Conservation (phyloP, 64 coral and sea anemone species). For the Acropora tenuis region DNA sequence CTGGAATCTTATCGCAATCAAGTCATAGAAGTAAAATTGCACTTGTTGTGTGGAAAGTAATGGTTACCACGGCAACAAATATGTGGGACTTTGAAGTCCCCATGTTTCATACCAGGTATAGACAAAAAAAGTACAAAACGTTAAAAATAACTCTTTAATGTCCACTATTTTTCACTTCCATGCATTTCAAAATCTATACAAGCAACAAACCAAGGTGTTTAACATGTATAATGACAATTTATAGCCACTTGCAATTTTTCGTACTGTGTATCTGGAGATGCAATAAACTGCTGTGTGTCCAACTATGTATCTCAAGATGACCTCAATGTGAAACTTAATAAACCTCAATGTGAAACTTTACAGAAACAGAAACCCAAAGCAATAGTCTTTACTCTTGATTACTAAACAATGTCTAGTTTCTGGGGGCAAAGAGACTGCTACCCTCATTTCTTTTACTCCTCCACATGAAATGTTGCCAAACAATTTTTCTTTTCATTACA, state of each 20-base stretch:
- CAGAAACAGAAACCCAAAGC: neutral
- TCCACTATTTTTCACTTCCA: neutral
- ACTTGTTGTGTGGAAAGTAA: neutral
- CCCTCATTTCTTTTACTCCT: too few species aligned
- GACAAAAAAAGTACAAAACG: neutral
- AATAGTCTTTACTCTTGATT: neutral
- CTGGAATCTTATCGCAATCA: neutral
- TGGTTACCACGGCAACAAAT: neutral
- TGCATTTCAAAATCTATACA: neutral
- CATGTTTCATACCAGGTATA: neutral
- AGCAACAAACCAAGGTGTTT: neutral
- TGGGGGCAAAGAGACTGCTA: too few species aligned
- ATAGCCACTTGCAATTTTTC: neutral
- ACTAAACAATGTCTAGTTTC: too few species aligned
- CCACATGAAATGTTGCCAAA: too few species aligned
- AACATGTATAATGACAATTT: neutral
- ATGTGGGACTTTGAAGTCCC: neutral
- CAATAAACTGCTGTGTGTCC: neutral
- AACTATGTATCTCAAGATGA: neutral
- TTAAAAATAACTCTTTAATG: neutral
- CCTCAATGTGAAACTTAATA: neutral
- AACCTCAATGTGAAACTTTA: neutral
- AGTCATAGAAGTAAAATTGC: neutral
- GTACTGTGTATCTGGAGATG: neutral
- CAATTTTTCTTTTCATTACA: too few species aligned